Evolutionary conservation across 2,113 vertebrate genomes (phyloP), one percentile per base, ranked within the genome.

Genomic region (Calidris pugnax): DNA sequence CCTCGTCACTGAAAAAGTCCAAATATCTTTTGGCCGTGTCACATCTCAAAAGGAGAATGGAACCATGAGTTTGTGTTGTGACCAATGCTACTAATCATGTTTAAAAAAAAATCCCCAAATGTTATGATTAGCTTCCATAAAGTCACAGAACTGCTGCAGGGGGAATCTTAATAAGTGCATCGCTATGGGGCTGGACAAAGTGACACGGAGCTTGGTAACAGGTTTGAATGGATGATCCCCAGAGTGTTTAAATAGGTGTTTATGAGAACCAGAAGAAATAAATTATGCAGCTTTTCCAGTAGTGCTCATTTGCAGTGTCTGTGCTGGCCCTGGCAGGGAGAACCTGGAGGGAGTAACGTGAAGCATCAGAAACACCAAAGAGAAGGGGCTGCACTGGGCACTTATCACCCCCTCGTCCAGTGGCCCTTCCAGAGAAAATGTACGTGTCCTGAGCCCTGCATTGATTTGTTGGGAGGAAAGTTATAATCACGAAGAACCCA

Each of bases 111-210:
- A 21, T 8, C 30, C 24, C 17, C 12, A 10, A 16, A 4, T 28
- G n/a, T 71, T 12, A 22, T 26, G 47, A 32, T 59, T 32, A 32
- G 6, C 62, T 87, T 48, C 57, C 15, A 1, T 55, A 17, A 55
- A 20, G 76, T 62, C 28, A 12, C 3, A 33, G 27, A 32, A 15
- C 13, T 21, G 20, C 12, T 48, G 32, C 23, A 16, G 39, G 51
- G 26, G 12, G 57, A 39, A 35, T 16, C 20, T 48, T 22, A 16
- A 3, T 11, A 22, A 55, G 2, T 3, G 3, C 24, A 14, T 64
- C 1, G 4, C 15, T 51, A 0, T 2, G 5, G n/a, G 37, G 43
- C 59, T 55, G 59, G 43, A 27, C 59, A 76, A 17, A 0, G 1
- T 22, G 56, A 12, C 19, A 3, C 6, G 17, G 43, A 55, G 10